Conservation (phyloP, 2,888 invertebrate species). For the Orgyia antiqua region DNA sequence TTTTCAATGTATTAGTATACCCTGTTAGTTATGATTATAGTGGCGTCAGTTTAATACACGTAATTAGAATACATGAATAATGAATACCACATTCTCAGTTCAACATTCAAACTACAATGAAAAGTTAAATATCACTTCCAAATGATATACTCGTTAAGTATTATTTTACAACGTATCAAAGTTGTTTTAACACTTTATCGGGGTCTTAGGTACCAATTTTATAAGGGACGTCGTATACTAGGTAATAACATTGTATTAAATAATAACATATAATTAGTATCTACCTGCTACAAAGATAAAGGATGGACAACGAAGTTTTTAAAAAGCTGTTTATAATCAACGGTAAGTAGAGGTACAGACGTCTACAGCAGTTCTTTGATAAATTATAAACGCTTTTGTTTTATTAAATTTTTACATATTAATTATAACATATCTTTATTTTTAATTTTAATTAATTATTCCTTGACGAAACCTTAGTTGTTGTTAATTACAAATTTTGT, state of each 20-base stretch:
- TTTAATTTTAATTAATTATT: neutral
- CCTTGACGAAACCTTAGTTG: no score
- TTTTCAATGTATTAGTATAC: slow-evolving; percentile 46
- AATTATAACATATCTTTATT: neutral
- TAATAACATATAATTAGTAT: slow-evolving; percentile 74
- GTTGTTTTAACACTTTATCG: slow-evolving; percentile 53
- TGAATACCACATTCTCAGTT: slow-evolving; percentile 40
- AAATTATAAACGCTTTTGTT: slow-evolving; percentile 3
- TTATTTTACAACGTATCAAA: slow-evolving; percentile 40
- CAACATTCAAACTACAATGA: slow-evolving; percentile 49
- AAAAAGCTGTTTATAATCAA: slow-evolving; percentile 71
- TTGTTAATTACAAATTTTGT: no score
- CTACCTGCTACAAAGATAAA: slow-evolving; percentile 69
- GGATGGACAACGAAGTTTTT: slow-evolving; percentile 64
- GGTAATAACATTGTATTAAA: slow-evolving; percentile 71
- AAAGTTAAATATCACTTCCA: slow-evolving; percentile 44
- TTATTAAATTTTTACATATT: neutral
- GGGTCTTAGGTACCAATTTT: slow-evolving; percentile 43
- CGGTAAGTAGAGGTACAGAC: slow-evolving; percentile 62
- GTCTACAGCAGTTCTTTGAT: slow-evolving; percentile 33
- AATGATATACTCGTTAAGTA: slow-evolving; percentile 50
- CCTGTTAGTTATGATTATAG: slow-evolving; percentile 51
- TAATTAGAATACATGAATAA: slow-evolving; percentile 61
- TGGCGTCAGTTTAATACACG: slow-evolving; percentile 43
- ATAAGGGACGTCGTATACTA: slow-evolving; percentile 48